Conservation (phyloP, 2,797 vertebrate species). For the Bovichtus variegatus region DNA sequence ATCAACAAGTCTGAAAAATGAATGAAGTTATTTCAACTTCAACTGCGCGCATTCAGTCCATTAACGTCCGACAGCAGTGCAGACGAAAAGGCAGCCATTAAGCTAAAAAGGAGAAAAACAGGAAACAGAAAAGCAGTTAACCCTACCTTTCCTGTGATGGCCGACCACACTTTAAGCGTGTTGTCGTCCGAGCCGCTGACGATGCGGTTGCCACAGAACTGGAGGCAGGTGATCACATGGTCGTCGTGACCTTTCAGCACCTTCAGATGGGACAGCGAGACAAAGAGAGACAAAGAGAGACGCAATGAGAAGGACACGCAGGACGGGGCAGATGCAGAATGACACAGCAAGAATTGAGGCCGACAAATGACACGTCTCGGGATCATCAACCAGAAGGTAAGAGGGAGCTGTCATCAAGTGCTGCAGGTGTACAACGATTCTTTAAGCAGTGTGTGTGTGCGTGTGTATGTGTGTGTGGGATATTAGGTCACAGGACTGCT, state of each 20-base stretch:
- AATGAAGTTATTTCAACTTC: slow-evolving; percentile 25
- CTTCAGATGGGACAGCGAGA: slow-evolving; percentile 74
- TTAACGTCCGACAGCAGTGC: not conserved
- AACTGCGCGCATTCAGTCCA: not conserved
- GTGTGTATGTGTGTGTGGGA: slow-evolving; percentile 25
- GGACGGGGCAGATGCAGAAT: not conserved
- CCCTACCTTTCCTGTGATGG: slow-evolving; percentile 97
- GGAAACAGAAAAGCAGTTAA: not conserved
- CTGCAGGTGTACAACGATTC: slow-evolving; percentile 50
- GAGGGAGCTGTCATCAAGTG: slow-evolving; percentile 59
- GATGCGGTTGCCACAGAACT: slow-evolving; percentile 98
- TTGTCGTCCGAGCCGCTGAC: slow-evolving; percentile 99
- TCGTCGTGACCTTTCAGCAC: slow-evolving; percentile 99
- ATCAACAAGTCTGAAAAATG: slow-evolving; percentile 50
- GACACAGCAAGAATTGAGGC: slow-evolving; percentile 38
- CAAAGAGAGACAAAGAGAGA: slow-evolving; percentile 24
- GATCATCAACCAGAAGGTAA: slow-evolving; percentile 51
- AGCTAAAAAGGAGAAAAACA: not conserved
- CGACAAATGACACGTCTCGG: slow-evolving; percentile 32
- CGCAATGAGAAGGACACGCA: slow-evolving; percentile 8
- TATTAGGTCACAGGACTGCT: slow-evolving; percentile 61
- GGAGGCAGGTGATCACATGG: slow-evolving; percentile 98
- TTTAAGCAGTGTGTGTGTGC: slow-evolving; percentile 24
- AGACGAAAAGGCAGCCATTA: not conserved
- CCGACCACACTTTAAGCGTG: slow-evolving; percentile 99